Evolutionary conservation across 2,797 vertebrate genomes (phyloP).

Genomic region (Aulostomus chinensis): DNA sequence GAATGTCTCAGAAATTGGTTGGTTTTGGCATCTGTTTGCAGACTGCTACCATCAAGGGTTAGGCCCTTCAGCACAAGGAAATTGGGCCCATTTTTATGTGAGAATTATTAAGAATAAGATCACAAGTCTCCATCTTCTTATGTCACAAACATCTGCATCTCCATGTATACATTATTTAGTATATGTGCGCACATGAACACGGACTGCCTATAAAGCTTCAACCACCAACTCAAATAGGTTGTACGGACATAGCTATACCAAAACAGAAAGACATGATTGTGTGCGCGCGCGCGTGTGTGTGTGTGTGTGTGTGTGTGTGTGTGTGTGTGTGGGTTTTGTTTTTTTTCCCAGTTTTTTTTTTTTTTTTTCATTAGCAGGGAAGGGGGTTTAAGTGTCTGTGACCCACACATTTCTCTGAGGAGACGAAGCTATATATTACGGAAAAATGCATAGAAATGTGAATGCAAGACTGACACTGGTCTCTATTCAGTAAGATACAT

Average conservation of each 20-base stretch:
- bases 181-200: constrained; percentile 58
- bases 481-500: constrained; percentile 23
- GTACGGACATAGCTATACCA: constrained; percentile 82
- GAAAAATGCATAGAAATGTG: constrained; percentile 67
- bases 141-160: constrained; percentile 26
- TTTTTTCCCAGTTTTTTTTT: too few species aligned
- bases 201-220: constrained; percentile 80
- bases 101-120: constrained; percentile 36
- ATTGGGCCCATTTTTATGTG: constrained; percentile 68
- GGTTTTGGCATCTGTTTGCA: constrained; percentile 21
- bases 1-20: constrained; percentile 39
- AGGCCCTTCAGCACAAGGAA: constrained; percentile 40
- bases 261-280: constrained; percentile 72
- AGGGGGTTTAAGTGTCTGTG: constrained; percentile 48
- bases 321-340: too few species aligned
- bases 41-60: constrained; percentile 54
- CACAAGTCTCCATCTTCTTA: constrained; percentile 24
- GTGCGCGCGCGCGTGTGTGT: too few species aligned
- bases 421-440: constrained; percentile 58
- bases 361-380: constrained; percentile 54
- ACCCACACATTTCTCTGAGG: constrained; percentile 52
- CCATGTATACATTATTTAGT: constrained; percentile 38
- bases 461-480: constrained; percentile 73
- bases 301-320: too few species aligned
- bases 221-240: constrained; percentile 79